Evolutionary conservation across 2,113 vertebrate species (phyloP), one percentile per base, ranked within the genome.

Genomic region (Nymphicus hollandicus): DNA sequence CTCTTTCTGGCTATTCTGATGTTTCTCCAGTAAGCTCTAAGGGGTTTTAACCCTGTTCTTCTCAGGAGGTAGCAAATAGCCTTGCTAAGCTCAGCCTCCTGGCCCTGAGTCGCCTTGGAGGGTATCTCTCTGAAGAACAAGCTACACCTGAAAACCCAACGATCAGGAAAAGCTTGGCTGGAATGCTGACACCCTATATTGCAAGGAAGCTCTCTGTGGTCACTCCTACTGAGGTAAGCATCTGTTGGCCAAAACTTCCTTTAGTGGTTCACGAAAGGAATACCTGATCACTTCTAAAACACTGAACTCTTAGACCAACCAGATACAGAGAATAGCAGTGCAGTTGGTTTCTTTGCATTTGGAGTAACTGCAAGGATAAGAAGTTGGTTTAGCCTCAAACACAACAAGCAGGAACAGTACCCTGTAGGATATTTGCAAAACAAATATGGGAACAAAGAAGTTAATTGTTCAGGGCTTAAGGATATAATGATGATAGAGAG

Each of bases 101-200:
- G 46, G 98, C 99, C 33, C 96, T 99, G 43, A 99, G 99, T 96
- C 99, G 99, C 10, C 98, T 99, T 66, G 99, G 99, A 78, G 99
- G 99, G 15, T 99, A 98, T 97, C 86, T 98, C 23, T 87, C 96
- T 31, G 98, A 97, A 16, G 98, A 98, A 27, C 95, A 98, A 76
- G 93, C 78, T 85, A 99, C 99, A 17, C 99, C 99, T 47, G 99
- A 99, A 97, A 99, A 99, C 87, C 99, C 99, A 65, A 93, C 98
- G 0, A 98, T 99, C 87, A 98, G 98, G 73, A 99, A 99, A 97
- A 99, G 99, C 96, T 98, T 99, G 91, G 98, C 99, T 6, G 99
- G 99, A 92, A 99, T 99, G 99, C 91, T 99, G 69, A 99, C 99
- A 2, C 99, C 99, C 4, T 99, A 99, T 85, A 98, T 99, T 91